phyloP scores from a whole-genome alignment of 2,113 vertebrate species.

The Camelus bactrianus region DNA sequence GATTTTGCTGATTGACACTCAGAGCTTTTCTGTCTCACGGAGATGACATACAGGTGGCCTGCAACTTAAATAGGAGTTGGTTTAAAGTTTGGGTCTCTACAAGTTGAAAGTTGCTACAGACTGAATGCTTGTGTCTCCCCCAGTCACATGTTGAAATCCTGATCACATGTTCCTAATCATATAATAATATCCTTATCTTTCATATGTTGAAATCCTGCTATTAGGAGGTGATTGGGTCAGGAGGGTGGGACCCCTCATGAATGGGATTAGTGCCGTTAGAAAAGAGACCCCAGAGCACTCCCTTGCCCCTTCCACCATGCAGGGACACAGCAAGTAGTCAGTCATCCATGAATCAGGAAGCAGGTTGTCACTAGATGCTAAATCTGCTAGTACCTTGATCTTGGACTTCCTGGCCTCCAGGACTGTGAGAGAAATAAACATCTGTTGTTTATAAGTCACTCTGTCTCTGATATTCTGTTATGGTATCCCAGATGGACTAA shows the following conservation, averaged over 20 bases:
- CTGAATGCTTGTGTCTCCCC: background rate
- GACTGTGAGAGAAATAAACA: background rate
- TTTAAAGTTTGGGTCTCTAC: background rate
- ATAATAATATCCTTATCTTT: background rate
- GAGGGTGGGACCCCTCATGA: background rate
- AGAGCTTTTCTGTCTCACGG: background rate
- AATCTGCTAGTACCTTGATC: no score
- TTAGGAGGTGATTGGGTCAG: background rate
- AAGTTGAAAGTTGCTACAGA: background rate
- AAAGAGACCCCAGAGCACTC: background rate
- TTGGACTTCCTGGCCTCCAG: no score
- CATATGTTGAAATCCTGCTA: no score
- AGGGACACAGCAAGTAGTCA: background rate
- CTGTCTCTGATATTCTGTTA: background rate
- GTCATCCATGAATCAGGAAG: background rate
- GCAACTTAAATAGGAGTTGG: background rate
- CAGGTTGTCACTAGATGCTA: background rate
- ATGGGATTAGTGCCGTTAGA: background rate
- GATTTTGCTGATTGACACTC: background rate
- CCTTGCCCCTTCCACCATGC: no score
- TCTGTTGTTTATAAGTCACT: background rate
- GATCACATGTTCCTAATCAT: no score
- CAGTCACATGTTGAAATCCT: no score
- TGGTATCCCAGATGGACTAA: background rate
- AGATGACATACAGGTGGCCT: background rate